Evolutionary conservation across 2,113 vertebrate species (phyloP), one percentile per base, ranked within the genome.

Genomic region (Oryzias curvinotus): DNA sequence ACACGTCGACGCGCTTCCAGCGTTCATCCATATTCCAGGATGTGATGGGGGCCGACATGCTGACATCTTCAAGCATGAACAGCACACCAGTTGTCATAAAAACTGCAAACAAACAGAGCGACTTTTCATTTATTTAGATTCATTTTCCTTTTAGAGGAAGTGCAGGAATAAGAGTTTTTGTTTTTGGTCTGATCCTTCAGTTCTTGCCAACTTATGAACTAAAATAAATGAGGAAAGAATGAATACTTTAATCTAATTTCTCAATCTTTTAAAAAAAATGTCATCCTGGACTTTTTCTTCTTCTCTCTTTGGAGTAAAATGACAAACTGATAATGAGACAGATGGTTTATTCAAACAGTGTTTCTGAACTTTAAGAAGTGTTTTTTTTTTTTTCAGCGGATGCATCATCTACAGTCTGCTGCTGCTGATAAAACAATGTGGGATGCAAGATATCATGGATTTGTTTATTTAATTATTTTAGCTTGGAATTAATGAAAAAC

Each of bases 21-120:
- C 73, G 12, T 78, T 81, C 84, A 81, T 81, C 75, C 83, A 76
- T 73, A 78, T 71, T 84, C 74, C 75, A 68, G 62, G 53, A 74
- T 76, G 77, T 68, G 75, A 68, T 7, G 58, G 65, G 65, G 72
- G 74, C 4, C 19, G 70, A 60, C 80, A 58, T 65, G 43, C 60
- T 62, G 30, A 55, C 21, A 18, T 71, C 57, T 57, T 2, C 54
- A 2, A 75, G 68, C 67, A 71, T 17, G 49, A 69, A 62, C 79
- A 58, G 65, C 56, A 57, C 44, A 45, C 59, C 46, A 21, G 36
- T 52, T 52, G 14, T 75, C 56, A 49, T 71, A 61, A 72, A 69
- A 60, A 64, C 68, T 43, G 61, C 46, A 64, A 64, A 52, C 28
- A 59, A 67, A 73, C 28, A 16, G 36, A 44, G 25, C 17, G 14